These are phyloP conservation scores for Chiloscyllium plagiosum DNA, from an alignment of 2,113 vertebrate genomes.

Conservation along the genomic window DNA sequence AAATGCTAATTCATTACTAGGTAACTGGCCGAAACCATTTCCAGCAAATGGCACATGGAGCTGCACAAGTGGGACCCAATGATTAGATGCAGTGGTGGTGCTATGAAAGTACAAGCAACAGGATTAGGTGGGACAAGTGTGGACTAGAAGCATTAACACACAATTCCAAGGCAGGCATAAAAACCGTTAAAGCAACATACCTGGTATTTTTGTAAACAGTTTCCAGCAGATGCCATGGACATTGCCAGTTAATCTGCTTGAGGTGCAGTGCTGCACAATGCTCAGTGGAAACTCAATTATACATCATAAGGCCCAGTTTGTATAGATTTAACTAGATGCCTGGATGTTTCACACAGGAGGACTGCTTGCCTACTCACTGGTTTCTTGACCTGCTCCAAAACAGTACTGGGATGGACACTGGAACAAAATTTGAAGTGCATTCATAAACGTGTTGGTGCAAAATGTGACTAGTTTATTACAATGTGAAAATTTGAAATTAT, in stretches of 20 bases:
- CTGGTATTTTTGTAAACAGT: not conserved
- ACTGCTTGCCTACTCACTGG: not conserved
- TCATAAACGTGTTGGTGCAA: not conserved
- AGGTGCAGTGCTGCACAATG: no score
- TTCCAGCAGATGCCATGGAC: not conserved
- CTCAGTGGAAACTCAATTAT: not conserved
- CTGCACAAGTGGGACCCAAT: not conserved
- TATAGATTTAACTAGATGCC: not conserved
- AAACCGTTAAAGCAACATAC: not conserved
- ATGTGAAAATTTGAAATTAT: not conserved
- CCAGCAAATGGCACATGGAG: not conserved
- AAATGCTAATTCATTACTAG: not conserved
- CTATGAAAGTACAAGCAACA: not conserved
- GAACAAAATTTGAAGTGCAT: no score
- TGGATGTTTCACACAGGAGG: not conserved
- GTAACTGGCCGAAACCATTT: not conserved
- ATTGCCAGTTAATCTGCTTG: not conserved
- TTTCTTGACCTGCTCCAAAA: not conserved
- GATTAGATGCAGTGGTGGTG: not conserved
- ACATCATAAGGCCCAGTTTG: not conserved
- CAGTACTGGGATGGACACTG: not conserved
- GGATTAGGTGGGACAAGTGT: not conserved
- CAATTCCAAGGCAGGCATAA: not conserved
- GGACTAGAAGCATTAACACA: not conserved
- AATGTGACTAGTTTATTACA: not conserved